Evolutionary conservation across 2,113 vertebrate genomes (phyloP), one percentile per base, ranked within the genome.

Genomic region (Heterocephalus glaber): DNA sequence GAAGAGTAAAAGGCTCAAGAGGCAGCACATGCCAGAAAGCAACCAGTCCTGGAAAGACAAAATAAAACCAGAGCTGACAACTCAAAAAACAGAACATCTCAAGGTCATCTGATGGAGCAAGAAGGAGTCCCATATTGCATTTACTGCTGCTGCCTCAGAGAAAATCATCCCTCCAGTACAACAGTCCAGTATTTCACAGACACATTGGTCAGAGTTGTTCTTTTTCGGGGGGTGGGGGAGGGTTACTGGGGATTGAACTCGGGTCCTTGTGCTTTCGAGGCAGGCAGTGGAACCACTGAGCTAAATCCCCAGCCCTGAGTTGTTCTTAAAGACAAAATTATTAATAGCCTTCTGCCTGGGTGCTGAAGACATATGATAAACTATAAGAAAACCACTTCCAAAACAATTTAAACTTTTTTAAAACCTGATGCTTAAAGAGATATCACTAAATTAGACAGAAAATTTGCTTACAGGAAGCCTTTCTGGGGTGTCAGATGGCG

Each of bases 401-500:
- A 93, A 72, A 76, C 7, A 56, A n/a, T 41, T 80, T 24, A 63
- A 66, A 81, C 44, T 81, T 80, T 74, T 63, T 65, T 88, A 84
- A 56, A 74, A 38, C 14, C 28, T 60, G 17, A 52, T 30, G 26
- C 47, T 81, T 74, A 33, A 88, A 91, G 24, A 22, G 41, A 17
- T 66, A 70, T 44, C 44, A 7, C 24, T 84, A 22, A 61, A 74
- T 54, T 74, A 66, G 19, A 41, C 85, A 54, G 56, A 92, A 92
- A 70, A 66, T 76, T 7, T 38, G 26, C 26, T 76, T 66, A 60
- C 56, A 74, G 0, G 1, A 24, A 84, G 54, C 33, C 28, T 38
- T 38, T 44, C 66, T 68, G 44, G 7, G 1, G 38, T 66, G 12
- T 8, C 24, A 24, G 3, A 11, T 76, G 10, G 19, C 16, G 1